These are phyloP conservation scores for Drosophila mulleri DNA, from an alignment of 2,888 invertebrate genomes.

Conservation along the genomic window DNA sequence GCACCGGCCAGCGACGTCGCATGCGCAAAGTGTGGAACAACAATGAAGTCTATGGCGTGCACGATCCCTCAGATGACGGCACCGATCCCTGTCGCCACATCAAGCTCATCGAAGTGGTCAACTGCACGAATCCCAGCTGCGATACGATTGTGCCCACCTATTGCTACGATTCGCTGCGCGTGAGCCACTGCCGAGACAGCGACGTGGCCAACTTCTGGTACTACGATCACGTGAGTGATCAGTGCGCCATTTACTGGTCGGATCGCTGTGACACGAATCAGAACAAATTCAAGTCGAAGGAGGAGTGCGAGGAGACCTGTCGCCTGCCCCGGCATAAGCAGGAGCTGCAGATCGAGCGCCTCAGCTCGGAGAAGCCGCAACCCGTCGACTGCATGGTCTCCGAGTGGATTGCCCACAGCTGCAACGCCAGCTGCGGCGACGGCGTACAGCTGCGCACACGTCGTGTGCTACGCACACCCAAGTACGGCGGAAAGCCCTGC, in stretches of 20 bases:
- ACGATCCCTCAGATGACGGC: constrained; percentile 66
- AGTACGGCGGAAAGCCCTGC: constrained; percentile 86
- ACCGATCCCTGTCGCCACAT: constrained; percentile 82
- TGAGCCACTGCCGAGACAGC: constrained; percentile 92
- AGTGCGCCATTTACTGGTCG: constrained; percentile 94
- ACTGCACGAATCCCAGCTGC: constrained; percentile 81
- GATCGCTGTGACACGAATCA: constrained; percentile 94
- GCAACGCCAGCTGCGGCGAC: constrained; percentile 86
- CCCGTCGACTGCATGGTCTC: constrained; percentile 86
- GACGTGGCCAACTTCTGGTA: constrained; percentile 93
- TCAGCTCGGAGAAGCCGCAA: constrained; percentile 58
- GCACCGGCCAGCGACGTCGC: constrained; percentile 88
- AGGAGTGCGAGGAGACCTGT: constrained; percentile 90
- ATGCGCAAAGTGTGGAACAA: constrained; percentile 83
- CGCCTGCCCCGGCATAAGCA: constrained; percentile 78
- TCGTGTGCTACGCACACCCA: constrained; percentile 85
- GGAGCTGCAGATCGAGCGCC: constrained; percentile 71
- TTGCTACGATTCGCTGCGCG: constrained; percentile 85
- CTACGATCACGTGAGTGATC: constrained; percentile 89
- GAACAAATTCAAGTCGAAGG: constrained; percentile 93
- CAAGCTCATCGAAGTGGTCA: constrained; percentile 81
- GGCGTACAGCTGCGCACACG: constrained; percentile 86
- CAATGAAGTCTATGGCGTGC: constrained; percentile 79
- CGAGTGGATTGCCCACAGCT: constrained; percentile 86
- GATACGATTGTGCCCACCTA: constrained; percentile 78